Evolutionary conservation across 2,888 invertebrate species (phyloP).

Genomic region (Brenthis hecate): DNA sequence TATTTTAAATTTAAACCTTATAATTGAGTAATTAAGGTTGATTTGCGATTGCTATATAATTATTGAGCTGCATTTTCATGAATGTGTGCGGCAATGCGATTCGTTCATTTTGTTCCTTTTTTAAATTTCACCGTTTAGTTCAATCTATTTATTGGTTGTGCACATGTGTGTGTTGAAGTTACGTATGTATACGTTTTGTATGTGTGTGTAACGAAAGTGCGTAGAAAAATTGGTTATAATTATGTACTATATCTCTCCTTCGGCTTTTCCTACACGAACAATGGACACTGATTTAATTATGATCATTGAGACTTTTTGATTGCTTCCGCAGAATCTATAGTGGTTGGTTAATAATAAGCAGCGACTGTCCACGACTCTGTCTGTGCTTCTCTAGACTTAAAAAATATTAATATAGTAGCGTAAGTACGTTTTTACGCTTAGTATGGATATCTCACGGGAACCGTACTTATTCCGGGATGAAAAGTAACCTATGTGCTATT

Average conservation of each 20-base stretch:
- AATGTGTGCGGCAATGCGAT: constrained; percentile 69
- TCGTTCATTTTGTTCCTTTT: constrained; percentile 81
- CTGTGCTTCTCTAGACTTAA: too few species aligned
- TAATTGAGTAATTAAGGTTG: constrained; percentile 34
- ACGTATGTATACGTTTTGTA: constrained; percentile 50
- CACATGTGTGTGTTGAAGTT: constrained; percentile 68
- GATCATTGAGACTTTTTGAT: constrained; percentile 17
- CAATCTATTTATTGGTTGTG: constrained; percentile 81
- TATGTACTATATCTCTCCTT: constrained; percentile 50
- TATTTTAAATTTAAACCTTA: constrained; percentile 51
- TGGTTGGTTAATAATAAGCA: constrained; percentile 1
- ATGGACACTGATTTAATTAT: constrained; percentile 18
- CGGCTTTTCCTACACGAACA: constrained; percentile 35
- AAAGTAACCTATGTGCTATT: neutral
- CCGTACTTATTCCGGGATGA: too few species aligned
- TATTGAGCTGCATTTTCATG: constrained; percentile 73
- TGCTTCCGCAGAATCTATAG: constrained; percentile 14
- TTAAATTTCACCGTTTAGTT: constrained; percentile 83
- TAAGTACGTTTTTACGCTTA: neutral
- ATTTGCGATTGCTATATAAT: constrained; percentile 56
- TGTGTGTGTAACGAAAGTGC: constrained; percentile 70
- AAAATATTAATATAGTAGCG: too few species aligned
- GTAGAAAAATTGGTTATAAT: constrained; percentile 78
- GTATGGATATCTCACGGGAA: too few species aligned
- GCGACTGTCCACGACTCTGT: too few species aligned